Percentiles rank a stretch among this genome's conserved stretches.
Conservation (phyloP, 2,113 vertebrate genomes). For the Nycticryphes semicollaris region DNA sequence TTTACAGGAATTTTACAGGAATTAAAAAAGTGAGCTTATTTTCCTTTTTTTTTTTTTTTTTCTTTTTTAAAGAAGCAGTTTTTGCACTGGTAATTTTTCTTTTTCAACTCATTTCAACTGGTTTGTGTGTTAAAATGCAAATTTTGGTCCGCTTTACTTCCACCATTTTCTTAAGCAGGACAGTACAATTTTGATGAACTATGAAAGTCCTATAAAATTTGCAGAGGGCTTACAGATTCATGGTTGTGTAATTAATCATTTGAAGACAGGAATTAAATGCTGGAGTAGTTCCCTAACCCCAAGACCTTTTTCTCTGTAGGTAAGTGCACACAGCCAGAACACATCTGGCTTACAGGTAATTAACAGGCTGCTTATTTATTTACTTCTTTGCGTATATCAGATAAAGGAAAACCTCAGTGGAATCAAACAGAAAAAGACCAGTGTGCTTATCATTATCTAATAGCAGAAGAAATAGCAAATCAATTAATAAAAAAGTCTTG, state of each 20-base stretch:
- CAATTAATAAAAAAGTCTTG: rapidly evolving
- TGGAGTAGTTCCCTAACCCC: not conserved
- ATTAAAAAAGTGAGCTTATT: not conserved
- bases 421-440: not conserved
- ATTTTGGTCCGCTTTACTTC: not conserved
- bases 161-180: not conserved
- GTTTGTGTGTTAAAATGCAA: not conserved
- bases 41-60: not conserved
- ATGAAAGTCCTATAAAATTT: not conserved
- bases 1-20: not conserved
- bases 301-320: not conserved
- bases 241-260: not conserved
- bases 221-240: not conserved
- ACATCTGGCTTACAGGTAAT: not conserved
- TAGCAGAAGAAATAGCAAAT: not conserved
- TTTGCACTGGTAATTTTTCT: not conserved
- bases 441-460: not conserved
- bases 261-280: not conserved
- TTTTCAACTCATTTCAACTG: not conserved
- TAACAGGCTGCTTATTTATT: not conserved
- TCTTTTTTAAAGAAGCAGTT: not conserved
- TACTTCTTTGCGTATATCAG: not conserved
- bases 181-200: not conserved
- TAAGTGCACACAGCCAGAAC: not conserved
- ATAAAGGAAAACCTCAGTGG: not conserved